Evolutionary conservation across 1,140 invertebrate species (phyloP).

Genomic region (Heliconius nattereri): DNA sequence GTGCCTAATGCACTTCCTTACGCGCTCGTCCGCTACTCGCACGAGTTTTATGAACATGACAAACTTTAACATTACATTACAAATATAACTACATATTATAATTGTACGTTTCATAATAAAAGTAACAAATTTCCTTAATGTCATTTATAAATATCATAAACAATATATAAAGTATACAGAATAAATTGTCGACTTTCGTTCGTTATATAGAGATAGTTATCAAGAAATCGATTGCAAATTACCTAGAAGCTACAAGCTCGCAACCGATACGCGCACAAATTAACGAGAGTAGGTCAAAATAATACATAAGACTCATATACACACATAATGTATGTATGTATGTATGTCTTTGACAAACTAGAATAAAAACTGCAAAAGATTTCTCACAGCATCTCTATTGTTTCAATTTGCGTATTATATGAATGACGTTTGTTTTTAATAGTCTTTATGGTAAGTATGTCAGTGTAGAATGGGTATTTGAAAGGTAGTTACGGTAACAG

Average conservation of each 20-base stretch:
- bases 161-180: background rate
- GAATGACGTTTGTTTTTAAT: slow-evolving; percentile 27
- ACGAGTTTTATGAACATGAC: background rate
- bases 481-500: slow-evolving; percentile 42
- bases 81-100: background rate
- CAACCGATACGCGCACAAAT: slow-evolving; percentile 26
- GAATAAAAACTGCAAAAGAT: slow-evolving; percentile 23
- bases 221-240: slow-evolving; percentile 50
- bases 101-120: background rate
- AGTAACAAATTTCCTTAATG: slow-evolving; percentile 28
- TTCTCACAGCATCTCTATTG: slow-evolving; percentile 22
- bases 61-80: background rate
- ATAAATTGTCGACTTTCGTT: slow-evolving; percentile 27
- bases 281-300: slow-evolving; percentile 32
- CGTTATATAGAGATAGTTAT: slow-evolving; percentile 49
- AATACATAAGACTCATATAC: slow-evolving; percentile 21
- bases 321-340: background rate
- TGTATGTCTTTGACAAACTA: slow-evolving; percentile 26
- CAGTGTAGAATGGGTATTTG: slow-evolving; percentile 38
- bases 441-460: slow-evolving; percentile 39
- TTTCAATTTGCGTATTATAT: slow-evolving; percentile 22
- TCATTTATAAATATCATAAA: background rate
- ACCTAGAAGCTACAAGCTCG: slow-evolving; percentile 18
- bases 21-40: background rate
- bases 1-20: slow-evolving; percentile 42